Evolutionary conservation across 2,797 vertebrate genomes (phyloP).

Genomic region (Tokudaia muenninki): DNA sequence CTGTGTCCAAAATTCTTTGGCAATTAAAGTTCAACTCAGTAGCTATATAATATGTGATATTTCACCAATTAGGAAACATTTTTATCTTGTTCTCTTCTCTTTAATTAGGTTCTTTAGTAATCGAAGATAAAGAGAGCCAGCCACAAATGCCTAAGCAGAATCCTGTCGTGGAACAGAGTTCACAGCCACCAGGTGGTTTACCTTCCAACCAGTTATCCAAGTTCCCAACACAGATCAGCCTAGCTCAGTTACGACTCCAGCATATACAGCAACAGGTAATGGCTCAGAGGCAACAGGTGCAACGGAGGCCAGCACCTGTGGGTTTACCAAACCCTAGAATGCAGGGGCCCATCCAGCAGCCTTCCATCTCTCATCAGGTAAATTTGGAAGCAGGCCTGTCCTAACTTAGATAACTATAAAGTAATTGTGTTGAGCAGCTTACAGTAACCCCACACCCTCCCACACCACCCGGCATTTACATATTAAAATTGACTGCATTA

Average conservation of each 20-base stretch:
- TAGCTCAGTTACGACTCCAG: constrained; percentile 91
- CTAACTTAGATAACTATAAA: constrained; percentile 78
- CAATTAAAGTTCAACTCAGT: constrained; percentile 49
- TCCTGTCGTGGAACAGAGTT: constrained; percentile 86
- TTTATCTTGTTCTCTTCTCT: constrained; percentile 75
- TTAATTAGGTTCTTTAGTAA: constrained; percentile 90
- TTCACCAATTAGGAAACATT: constrained; percentile 15
- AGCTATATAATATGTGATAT: constrained; percentile 32
- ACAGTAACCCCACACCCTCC: constrained; percentile 32
- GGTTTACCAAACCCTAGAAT: constrained; percentile 87
- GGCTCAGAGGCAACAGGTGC: constrained; percentile 91
- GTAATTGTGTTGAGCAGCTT: constrained; percentile 73
- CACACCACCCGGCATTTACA: background rate
- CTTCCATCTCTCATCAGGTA: constrained; percentile 88
- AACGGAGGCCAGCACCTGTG: constrained; percentile 88
- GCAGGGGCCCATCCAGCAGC: constrained; percentile 87
- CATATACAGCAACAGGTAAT: constrained; percentile 92
- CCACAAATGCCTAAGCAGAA: constrained; percentile 88
- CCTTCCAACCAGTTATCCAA: constrained; percentile 90
- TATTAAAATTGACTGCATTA: constrained; percentile 52
- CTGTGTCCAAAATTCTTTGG: constrained; percentile 19
- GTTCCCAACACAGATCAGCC: constrained; percentile 91
- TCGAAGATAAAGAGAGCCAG: constrained; percentile 90
- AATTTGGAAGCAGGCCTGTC: constrained; percentile 80
- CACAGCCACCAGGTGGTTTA: constrained; percentile 87